Evolutionary conservation across 2,797 vertebrate genomes (phyloP).

Genomic region (Euthynnus affinis): DNA sequence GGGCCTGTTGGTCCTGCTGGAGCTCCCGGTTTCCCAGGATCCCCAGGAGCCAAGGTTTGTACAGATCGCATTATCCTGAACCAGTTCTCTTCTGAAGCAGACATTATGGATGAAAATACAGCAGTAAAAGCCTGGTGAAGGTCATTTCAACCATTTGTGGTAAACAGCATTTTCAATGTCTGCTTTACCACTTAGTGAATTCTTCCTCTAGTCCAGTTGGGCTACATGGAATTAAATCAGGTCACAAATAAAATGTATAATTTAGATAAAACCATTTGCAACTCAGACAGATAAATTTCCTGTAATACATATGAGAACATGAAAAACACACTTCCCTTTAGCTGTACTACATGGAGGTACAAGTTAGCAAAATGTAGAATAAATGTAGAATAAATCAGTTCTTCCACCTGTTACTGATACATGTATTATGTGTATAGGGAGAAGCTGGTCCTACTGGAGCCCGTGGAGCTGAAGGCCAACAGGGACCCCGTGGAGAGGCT

Average conservation of each 20-base stretch:
- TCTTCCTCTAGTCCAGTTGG: background rate
- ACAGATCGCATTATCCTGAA: background rate
- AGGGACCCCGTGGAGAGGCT: conserved; percentile 93
- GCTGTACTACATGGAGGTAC: background rate
- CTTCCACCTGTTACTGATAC: background rate
- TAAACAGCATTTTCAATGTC: background rate
- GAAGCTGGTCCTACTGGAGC: conserved; percentile 96
- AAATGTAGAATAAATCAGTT: background rate
- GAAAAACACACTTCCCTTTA: background rate
- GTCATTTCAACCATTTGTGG: background rate
- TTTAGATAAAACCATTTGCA: background rate
- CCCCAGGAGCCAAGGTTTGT: conserved; percentile 94
- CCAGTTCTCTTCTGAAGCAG: background rate
- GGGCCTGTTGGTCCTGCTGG: conserved; percentile 96
- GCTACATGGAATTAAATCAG: background rate
- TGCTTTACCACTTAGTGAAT: background rate
- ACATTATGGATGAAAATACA: background rate
- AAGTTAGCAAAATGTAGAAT: background rate
- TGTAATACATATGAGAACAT: background rate
- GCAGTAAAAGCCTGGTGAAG: background rate
- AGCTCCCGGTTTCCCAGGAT: conserved; percentile 96
- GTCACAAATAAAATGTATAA: background rate
- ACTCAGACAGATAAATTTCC: background rate
- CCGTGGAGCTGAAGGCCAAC: conserved; percentile 93
- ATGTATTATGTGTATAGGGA: conserved; percentile 84